A percentile compares a stretch with the other conserved stretches of the same genome.
phyloP scores from a whole-genome alignment of 1,140 invertebrate genomes.

The Wiebesia pumilae region DNA sequence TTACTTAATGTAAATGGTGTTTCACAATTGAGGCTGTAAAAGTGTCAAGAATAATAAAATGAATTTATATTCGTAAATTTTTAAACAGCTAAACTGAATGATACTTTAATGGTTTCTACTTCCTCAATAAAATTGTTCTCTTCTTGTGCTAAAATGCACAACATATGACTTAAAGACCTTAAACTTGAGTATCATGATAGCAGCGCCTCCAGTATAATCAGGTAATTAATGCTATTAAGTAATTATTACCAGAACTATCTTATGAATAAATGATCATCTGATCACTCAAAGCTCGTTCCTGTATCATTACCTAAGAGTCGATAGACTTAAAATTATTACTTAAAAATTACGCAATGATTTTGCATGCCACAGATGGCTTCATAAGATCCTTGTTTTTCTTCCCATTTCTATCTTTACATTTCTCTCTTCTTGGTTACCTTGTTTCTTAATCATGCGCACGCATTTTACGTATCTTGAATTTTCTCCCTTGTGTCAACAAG shows the following conservation, averaged over 20 bases:
- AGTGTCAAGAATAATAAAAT: not conserved
- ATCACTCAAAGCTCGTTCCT: not conserved
- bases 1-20: not conserved
- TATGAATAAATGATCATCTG: not conserved
- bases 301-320: conserved; percentile 25
- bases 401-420: not conserved
- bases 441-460: not conserved
- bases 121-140: conserved; percentile 21
- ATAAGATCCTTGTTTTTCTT: not conserved
- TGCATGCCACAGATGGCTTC: not conserved
- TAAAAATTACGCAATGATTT: conserved; percentile 14
- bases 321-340: conserved; percentile 9
- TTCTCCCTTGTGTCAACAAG: conserved; percentile 6
- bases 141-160: not conserved
- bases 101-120: conserved; percentile 1
- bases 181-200: not conserved
- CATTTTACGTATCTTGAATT: not conserved
- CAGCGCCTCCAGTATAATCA: not conserved
- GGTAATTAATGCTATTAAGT: conserved; percentile 17
- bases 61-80: not conserved
- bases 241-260: not conserved
- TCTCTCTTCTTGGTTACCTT: not conserved
- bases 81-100: not conserved
- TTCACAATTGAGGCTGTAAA: not conserved
- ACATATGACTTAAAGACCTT: not conserved